Evolutionary conservation across 1,140 invertebrate genomes (phyloP), one percentile per base, ranked within the genome.

Genomic region (Brachionus paranguensis): DNA sequence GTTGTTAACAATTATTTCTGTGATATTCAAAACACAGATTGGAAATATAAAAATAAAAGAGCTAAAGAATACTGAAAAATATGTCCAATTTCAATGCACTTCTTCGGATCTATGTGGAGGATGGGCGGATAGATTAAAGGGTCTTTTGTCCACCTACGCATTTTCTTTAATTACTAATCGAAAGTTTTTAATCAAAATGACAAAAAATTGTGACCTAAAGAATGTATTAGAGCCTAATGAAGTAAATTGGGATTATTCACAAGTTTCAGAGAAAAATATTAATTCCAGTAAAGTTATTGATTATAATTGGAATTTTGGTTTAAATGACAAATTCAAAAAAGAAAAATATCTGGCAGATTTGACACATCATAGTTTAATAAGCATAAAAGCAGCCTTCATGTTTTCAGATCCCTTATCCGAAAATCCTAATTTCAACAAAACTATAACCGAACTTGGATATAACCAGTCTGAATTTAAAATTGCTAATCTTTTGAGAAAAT

Each of bases 101-200:
- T 7, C 20, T 17, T 43, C 14, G 12, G 68, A 72, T 43, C 10
- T 43, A 1, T 79, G 76, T 79, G 55, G 76, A 24, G 76, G 76
- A 64, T 79, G 47, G 47, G 76, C 76, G 8, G 76, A 79, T 43
- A 55, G 76, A 79, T 27, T 79, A 29, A 55, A 64, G 50, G 76
- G 45, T n/a, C 24, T 79, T 33, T n/a, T 79, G 45, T 79, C 76
- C 27, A 64, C 76, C 2, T 79, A 79, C 20, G 76, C 76, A 1
- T 53, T 60, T 29, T 79, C 76, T 17, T 0, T 79, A 11, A 53
- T 79, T 8, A 55, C 76, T 27, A 64, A 79, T 53, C 76, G 76
- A 29, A 50, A 79, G 8, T 64, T 79, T 55, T 60, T 60, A 11
- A 79, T 79, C 3, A 79, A 64, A 33, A 79, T 79, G 47, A 79